A percentile compares a stretch with the other conserved stretches of the same genome.
These are phyloP conservation scores for Riparia riparia DNA, from an alignment of 2,113 vertebrate species.

Conservation along the genomic window DNA sequence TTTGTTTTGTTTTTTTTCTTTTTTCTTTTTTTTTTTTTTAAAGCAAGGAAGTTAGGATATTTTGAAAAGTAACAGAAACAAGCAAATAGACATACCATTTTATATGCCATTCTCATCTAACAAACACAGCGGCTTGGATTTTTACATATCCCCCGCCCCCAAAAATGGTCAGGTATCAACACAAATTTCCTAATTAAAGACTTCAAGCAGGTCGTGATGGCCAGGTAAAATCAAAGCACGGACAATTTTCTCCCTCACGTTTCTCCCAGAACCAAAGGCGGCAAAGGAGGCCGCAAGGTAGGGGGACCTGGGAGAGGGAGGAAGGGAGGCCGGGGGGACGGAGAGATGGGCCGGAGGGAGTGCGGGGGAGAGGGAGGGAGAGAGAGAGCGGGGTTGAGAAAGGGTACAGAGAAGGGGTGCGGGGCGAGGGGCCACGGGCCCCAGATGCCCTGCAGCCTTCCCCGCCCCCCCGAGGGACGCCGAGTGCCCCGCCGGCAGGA, in stretches of 20 bases:
- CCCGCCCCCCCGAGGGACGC: too few relatives aligned
- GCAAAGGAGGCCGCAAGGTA: neutral
- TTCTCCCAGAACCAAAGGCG: neutral
- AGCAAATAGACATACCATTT: neutral
- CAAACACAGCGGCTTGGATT: neutral
- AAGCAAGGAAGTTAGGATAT: neutral
- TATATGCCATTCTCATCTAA: too few relatives aligned
- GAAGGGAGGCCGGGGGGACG: neutral
- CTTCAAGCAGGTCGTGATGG: fast-evolving
- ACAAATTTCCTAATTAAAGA: neutral
- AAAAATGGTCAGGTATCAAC: fast-evolving
- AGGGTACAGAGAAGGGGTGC: too few relatives aligned
- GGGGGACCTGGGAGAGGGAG: neutral
- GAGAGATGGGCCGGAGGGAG: too few relatives aligned
- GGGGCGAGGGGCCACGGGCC: too few relatives aligned
- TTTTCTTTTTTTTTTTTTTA: too few relatives aligned
- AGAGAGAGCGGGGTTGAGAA: too few relatives aligned
- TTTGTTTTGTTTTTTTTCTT: neutral
- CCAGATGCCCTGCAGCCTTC: neutral
- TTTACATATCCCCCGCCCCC: fast-evolving
- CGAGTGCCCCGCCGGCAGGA: neutral
- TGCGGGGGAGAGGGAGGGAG: too few relatives aligned
- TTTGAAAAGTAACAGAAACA: neutral
- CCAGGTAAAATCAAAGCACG: neutral
- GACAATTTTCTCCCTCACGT: too few relatives aligned